phyloP scores from a whole-genome alignment of 2,888 invertebrate genomes.

The Parnassius apollo region DNA sequence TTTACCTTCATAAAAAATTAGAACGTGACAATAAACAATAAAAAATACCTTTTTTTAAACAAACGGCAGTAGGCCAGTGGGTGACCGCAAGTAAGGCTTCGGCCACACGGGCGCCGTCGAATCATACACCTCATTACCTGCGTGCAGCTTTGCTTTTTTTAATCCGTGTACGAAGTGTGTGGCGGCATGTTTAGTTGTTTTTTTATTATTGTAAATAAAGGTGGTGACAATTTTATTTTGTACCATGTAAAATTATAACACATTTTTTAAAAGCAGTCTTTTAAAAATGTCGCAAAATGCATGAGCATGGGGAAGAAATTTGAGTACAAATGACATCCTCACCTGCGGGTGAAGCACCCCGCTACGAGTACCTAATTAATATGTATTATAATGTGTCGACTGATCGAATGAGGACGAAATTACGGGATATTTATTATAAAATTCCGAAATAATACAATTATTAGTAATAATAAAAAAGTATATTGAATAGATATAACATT shows the following conservation, averaged over 20 bases:
- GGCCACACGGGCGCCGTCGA: conserved; percentile 47
- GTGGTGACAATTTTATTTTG: conserved; percentile 23
- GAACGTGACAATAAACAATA: conserved; percentile 1
- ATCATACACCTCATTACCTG: conserved; percentile 53
- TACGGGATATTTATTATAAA: too few relatives aligned
- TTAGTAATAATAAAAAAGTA: too few relatives aligned
- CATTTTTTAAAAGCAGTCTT: too few relatives aligned
- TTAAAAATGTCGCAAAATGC: too few relatives aligned
- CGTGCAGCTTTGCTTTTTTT: conserved; percentile 24
- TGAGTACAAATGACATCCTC: too few relatives aligned
- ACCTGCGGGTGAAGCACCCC: too few relatives aligned
- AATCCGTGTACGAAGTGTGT: conserved; percentile 23
- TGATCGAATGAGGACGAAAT: too few relatives aligned
- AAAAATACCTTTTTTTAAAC: conserved; percentile 14
- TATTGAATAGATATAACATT: too few relatives aligned
- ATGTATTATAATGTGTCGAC: too few relatives aligned
- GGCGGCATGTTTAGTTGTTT: conserved; percentile 22
- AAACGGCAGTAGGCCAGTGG: conserved; percentile 61
- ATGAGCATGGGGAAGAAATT: too few relatives aligned
- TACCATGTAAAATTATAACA: neutral
- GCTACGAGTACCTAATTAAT: too few relatives aligned
- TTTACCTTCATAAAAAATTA: neutral
- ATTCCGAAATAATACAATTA: too few relatives aligned
- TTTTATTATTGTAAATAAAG: conserved; percentile 13
- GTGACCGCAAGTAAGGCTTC: conserved; percentile 57